Percentiles rank a stretch among this genome's conserved stretches.
phyloP scores from a whole-genome alignment of 2,797 vertebrate genomes.

The Clamator glandarius region DNA sequence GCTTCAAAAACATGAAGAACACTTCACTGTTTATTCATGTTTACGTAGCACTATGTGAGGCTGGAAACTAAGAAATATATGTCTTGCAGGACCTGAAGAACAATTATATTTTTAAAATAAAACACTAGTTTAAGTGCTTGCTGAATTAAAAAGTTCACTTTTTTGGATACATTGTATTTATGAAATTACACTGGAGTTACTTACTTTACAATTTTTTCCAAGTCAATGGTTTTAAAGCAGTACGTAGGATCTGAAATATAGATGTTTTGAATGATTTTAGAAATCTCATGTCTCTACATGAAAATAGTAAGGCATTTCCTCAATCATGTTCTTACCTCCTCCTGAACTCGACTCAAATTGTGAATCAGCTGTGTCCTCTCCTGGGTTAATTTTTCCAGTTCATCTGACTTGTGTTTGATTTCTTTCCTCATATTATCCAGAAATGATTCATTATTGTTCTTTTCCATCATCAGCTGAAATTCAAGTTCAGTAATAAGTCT shows the following conservation, averaged over 20 bases:
- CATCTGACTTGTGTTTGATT: slow-evolving; percentile 78
- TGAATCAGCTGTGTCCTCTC: slow-evolving; percentile 77
- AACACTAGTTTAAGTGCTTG: not conserved
- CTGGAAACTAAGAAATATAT: not conserved
- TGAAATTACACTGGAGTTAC: not conserved
- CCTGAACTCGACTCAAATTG: slow-evolving; percentile 76
- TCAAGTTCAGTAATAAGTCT: slow-evolving; percentile 71
- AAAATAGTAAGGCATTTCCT: slow-evolving; percentile 12
- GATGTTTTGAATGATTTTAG: not conserved
- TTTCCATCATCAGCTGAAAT: slow-evolving; percentile 77
- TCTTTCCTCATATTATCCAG: slow-evolving; percentile 74
- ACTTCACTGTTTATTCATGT: not conserved
- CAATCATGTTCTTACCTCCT: slow-evolving; percentile 80
- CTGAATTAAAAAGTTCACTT: not conserved
- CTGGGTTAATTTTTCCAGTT: slow-evolving; percentile 79
- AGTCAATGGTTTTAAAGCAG: not conserved
- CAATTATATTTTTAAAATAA: not conserved
- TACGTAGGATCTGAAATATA: not conserved
- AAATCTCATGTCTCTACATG: not conserved
- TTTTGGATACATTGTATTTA: not conserved
- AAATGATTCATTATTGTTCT: slow-evolving; percentile 61
- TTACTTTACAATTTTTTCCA: not conserved
- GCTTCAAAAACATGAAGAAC: not conserved
- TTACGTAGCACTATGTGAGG: not conserved
- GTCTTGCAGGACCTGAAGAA: not conserved